These are phyloP conservation scores for Scotopteryx bipunctaria DNA, from an alignment of 2,888 invertebrate species.

Conservation along the genomic window DNA sequence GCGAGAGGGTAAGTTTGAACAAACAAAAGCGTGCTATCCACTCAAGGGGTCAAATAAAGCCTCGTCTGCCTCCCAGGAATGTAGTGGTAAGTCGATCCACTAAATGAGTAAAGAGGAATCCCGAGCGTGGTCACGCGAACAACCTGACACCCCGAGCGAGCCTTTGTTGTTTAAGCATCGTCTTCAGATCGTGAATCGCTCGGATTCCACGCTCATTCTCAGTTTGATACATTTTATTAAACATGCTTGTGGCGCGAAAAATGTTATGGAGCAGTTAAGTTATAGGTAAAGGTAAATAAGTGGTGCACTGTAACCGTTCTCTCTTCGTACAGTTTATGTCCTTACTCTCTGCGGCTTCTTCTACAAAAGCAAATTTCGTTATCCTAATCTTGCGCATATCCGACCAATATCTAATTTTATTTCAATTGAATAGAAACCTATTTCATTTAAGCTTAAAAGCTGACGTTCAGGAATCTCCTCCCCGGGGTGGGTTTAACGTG, in stretches of 20 bases:
- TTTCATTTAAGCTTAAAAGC: slow-evolving; percentile 31
- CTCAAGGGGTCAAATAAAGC: slow-evolving; percentile 59
- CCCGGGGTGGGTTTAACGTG: slow-evolving; percentile 43
- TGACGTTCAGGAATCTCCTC: slow-evolving; percentile 37
- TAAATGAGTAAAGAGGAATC: slow-evolving; percentile 66
- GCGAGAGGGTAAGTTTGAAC: slow-evolving; percentile 37
- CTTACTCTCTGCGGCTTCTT: not conserved
- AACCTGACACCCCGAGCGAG: slow-evolving; percentile 62
- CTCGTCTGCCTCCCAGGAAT: slow-evolving; percentile 60
- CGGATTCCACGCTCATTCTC: slow-evolving; percentile 59
- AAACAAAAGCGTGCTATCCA: slow-evolving; percentile 40
- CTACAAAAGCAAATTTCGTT: slow-evolving; percentile 10
- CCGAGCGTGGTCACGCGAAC: slow-evolving; percentile 70
- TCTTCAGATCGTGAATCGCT: slow-evolving; percentile 60
- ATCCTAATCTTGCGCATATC: slow-evolving; percentile 15
- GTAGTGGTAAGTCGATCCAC: slow-evolving; percentile 69
- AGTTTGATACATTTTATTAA: slow-evolving; percentile 51
- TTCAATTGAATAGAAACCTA: slow-evolving; percentile 32
- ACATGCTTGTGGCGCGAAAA: slow-evolving; percentile 22
- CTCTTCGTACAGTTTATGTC: not conserved
- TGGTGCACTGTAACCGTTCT: not conserved
- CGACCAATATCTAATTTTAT: slow-evolving; percentile 26
- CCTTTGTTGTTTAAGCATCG: slow-evolving; percentile 56
- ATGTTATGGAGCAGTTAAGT: slow-evolving; percentile 11
- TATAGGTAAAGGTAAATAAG: not conserved